Percentiles rank a stretch among this genome's conserved stretches.
These are phyloP conservation scores for Gorsachius magnificus DNA, from an alignment of 2,797 vertebrate genomes.

Conservation along the genomic window DNA sequence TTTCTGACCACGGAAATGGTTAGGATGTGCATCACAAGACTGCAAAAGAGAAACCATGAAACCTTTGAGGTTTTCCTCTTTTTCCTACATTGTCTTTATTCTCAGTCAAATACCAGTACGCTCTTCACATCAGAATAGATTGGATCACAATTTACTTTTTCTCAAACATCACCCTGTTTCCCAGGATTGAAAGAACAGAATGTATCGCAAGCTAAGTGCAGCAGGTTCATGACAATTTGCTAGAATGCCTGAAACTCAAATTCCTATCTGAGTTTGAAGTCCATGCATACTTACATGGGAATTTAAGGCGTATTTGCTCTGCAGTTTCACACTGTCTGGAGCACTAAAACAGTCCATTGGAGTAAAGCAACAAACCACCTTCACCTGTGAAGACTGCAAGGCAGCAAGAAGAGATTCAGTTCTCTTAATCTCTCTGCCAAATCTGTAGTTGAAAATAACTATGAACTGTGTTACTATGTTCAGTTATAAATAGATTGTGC, in stretches of 20 bases:
- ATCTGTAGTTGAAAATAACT: neutral
- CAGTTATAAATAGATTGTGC: neutral
- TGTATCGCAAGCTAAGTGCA: neutral
- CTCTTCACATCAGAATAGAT: neutral
- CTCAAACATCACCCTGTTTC: neutral
- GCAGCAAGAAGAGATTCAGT: neutral
- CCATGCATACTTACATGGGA: neutral
- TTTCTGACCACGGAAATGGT: neutral
- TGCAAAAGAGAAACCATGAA: neutral
- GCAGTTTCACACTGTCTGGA: neutral
- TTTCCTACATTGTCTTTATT: neutral
- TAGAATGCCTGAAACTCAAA: neutral
- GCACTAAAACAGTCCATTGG: neutral
- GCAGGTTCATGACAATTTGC: neutral
- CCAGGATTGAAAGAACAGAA: neutral
- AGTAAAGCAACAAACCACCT: neutral
- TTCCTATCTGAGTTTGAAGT: constrained; percentile 23
- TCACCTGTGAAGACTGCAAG: neutral
- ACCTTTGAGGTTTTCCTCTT: neutral
- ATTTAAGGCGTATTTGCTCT: neutral
- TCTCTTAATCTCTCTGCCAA: neutral
- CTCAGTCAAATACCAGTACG: neutral
- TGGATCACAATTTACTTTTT: neutral
- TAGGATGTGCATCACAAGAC: neutral
- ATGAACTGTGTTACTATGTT: neutral